Evolutionary conservation across 1,140 invertebrate species (phyloP).

Genomic region (Zelostemma sp.): DNA sequence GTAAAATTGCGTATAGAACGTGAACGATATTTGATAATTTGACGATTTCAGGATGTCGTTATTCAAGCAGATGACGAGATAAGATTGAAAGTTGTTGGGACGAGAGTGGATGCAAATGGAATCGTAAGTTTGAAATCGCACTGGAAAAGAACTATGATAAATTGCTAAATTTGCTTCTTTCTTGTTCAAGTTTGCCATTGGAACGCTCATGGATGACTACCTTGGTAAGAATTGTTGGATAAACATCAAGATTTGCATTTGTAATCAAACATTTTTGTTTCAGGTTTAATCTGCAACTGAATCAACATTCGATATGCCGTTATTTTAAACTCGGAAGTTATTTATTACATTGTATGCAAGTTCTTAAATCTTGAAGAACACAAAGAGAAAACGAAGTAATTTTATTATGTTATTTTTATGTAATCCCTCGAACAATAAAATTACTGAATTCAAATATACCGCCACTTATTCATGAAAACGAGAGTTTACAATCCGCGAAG

Average conservation of each 20-base stretch:
- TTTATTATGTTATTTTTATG: too few species aligned
- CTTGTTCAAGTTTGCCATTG: constrained; percentile 92
- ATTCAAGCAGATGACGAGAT: constrained; percentile 99
- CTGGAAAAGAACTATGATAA: constrained; percentile 23
- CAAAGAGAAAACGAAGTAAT: too few species aligned
- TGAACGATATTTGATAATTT: too few species aligned
- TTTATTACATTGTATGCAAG: too few species aligned
- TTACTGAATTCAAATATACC: too few species aligned
- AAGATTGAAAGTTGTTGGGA: constrained; percentile 97
- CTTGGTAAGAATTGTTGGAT: constrained; percentile 73
- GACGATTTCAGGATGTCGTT: constrained; percentile 81
- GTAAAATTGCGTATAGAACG: too few species aligned
- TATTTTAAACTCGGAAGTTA: too few species aligned
- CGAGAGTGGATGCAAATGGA: constrained; percentile 94
- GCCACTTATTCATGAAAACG: too few species aligned
- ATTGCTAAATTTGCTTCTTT: constrained; percentile 53
- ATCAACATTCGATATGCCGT: too few species aligned
- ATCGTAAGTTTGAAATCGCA: constrained; percentile 77
- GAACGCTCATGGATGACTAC: constrained; percentile 98
- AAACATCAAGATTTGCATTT: background rate
- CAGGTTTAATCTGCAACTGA: constrained; percentile 52
- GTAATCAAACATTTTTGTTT: constrained; percentile 24
- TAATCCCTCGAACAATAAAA: too few species aligned
- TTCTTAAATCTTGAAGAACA: too few species aligned
- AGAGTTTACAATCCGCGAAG: too few species aligned